Conservation (phyloP, 2,113 vertebrate species). For the Megalops atlanticus region DNA sequence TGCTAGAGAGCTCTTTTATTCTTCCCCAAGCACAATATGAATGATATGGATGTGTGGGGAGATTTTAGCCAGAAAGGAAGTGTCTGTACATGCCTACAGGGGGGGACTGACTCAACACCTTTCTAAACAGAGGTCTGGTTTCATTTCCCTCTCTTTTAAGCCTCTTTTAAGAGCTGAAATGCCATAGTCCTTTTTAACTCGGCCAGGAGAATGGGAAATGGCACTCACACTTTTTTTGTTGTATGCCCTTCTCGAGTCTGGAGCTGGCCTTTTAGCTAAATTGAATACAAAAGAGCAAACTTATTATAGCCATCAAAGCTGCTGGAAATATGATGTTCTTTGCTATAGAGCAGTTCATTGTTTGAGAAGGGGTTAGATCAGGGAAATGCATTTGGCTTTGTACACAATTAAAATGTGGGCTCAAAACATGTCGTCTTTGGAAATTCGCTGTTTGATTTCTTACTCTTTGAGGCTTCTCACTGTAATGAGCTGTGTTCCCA, state of each 20-base stretch:
- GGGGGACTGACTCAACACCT: background rate
- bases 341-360: constrained; percentile 39
- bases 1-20: constrained; percentile 22
- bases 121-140: background rate
- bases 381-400: constrained; percentile 43
- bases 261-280: constrained; percentile 46
- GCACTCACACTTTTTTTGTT: constrained; percentile 26
- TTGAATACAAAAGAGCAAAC: constrained; percentile 46
- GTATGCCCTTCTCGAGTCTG: constrained; percentile 28
- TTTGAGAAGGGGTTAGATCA: constrained; percentile 35
- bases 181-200: background rate
- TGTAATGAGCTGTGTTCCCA: constrained; percentile 36
- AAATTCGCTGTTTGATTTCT: constrained; percentile 20
- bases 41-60: background rate
- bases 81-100: background rate
- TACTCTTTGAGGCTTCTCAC: constrained; percentile 18
- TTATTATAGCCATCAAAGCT: constrained; percentile 41
- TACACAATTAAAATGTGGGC: constrained; percentile 40
- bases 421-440: constrained; percentile 20
- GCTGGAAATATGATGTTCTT: constrained; percentile 45
- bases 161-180: constrained; percentile 10
- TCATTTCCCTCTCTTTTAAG: background rate
- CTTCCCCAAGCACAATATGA: constrained; percentile 16
- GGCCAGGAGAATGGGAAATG: constrained; percentile 44
- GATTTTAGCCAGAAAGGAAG: constrained; percentile 7